A percentile compares a stretch with the other conserved stretches of the same genome.
These are phyloP conservation scores for Microhierax caerulescens DNA, from an alignment of 2,797 vertebrate species.

Conservation along the genomic window DNA sequence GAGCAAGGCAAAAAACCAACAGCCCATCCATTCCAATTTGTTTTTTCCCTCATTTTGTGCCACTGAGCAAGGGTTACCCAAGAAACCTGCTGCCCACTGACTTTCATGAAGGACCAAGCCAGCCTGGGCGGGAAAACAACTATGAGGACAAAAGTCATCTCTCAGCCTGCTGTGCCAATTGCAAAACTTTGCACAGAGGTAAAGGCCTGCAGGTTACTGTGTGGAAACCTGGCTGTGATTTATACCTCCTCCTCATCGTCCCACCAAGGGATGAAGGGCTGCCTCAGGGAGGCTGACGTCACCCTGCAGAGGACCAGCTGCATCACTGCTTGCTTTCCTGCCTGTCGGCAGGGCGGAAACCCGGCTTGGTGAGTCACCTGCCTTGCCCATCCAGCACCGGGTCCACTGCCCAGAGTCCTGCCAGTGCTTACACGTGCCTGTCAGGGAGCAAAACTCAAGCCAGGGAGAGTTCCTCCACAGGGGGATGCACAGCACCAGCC, in stretches of 20 bases:
- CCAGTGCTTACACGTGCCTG: rapidly evolving
- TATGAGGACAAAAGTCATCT: background rate
- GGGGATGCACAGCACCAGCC: background rate
- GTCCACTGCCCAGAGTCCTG: background rate
- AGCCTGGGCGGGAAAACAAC: background rate
- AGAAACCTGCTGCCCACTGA: background rate
- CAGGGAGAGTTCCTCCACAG: rapidly evolving
- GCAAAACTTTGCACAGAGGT: background rate
- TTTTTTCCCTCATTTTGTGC: background rate
- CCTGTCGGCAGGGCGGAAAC: background rate
- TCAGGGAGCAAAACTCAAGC: rapidly evolving
- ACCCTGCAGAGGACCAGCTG: background rate
- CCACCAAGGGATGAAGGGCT: background rate
- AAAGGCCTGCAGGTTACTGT: background rate
- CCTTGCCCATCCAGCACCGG: rapidly evolving
- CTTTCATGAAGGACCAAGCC: rapidly evolving
- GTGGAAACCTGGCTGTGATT: background rate
- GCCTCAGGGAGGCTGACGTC: background rate
- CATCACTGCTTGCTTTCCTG: background rate
- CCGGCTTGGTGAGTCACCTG: background rate
- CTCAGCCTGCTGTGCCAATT: rapidly evolving
- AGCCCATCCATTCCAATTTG: background rate
- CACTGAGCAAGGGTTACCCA: rapidly evolving
- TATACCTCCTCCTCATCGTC: background rate
- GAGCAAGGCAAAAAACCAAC: background rate